These are phyloP conservation scores for Drosophila novamexicana DNA, from an alignment of 1,140 invertebrate species.

Conservation along the genomic window DNA sequence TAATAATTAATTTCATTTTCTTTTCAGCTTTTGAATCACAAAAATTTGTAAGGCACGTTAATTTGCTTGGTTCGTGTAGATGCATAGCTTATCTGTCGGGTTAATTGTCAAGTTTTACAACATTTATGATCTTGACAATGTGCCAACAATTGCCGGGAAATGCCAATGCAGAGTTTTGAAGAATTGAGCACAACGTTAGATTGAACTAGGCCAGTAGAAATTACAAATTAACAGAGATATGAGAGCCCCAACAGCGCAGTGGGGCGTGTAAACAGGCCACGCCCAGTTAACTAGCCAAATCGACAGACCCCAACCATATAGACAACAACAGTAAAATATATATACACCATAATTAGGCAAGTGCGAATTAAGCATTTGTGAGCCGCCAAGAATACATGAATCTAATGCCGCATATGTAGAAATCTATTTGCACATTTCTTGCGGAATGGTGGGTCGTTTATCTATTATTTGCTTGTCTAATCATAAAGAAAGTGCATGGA, in stretches of 20 bases:
- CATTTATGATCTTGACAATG: slow-evolving; percentile 50
- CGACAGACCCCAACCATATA: slow-evolving; percentile 16
- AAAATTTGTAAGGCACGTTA: no score
- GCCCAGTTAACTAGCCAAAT: slow-evolving; percentile 38
- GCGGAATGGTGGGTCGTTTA: slow-evolving; percentile 49
- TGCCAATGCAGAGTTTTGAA: slow-evolving; percentile 7
- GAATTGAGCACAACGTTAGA: slow-evolving; percentile 22
- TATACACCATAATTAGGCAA: slow-evolving; percentile 42
- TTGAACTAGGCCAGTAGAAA: slow-evolving; percentile 71
- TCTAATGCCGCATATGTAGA: slow-evolving; percentile 45
- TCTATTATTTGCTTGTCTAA: slow-evolving; percentile 62
- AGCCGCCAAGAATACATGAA: slow-evolving; percentile 35
- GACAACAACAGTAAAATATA: slow-evolving; percentile 9
- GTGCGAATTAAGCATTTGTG: slow-evolving; percentile 53
- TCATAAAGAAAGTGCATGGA: slow-evolving; percentile 58
- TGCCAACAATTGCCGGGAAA: slow-evolving; percentile 8
- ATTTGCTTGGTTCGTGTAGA: background rate
- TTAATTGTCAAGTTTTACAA: slow-evolving; percentile 33
- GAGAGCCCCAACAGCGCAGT: slow-evolving; percentile 44
- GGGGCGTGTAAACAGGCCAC: slow-evolving; percentile 56
- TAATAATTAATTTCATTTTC: background rate
- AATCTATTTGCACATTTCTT: slow-evolving; percentile 79
- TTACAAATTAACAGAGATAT: slow-evolving; percentile 72
- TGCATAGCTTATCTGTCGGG: background rate
- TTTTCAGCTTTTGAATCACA: no score